phyloP scores from a whole-genome alignment of 92 coral and sea anemone species.

The Actinernus sp. region DNA sequence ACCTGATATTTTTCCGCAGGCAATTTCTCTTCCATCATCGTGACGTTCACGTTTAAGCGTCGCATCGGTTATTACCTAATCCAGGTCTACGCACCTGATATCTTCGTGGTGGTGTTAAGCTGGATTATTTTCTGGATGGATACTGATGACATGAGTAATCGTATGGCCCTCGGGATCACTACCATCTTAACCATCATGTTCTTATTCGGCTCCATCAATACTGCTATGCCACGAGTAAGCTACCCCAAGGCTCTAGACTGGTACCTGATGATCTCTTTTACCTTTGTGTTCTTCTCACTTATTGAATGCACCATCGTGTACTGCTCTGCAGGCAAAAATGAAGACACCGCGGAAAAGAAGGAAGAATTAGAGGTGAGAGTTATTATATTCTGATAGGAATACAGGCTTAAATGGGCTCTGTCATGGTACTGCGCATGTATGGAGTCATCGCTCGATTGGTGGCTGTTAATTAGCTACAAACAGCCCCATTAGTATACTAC shows the following conservation, averaged over 20 bases:
- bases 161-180: constrained; percentile 85
- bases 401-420: too few species aligned
- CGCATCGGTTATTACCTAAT: constrained; percentile 86
- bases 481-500: too few species aligned
- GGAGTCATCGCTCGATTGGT: too few species aligned
- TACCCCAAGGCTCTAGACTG: constrained; percentile 78
- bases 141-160: constrained; percentile 74
- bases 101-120: constrained; percentile 80
- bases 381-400: too few species aligned
- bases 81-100: constrained; percentile 78
- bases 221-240: constrained; percentile 72
- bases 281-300: constrained; percentile 59
- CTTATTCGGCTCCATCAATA: constrained; percentile 80
- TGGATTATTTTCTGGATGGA: constrained; percentile 98
- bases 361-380: too few species aligned
- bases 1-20: constrained; percentile 50
- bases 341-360: too few species aligned
- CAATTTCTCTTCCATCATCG: constrained; percentile 62
- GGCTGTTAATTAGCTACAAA: too few species aligned
- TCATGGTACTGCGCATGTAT: too few species aligned
- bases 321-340: too few species aligned
- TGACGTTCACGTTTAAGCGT: constrained; percentile 65
- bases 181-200: constrained; percentile 85
- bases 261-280: constrained; percentile 61
- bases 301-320: constrained; percentile 55